Conservation (phyloP, 2,888 invertebrate genomes). For the Lithophane ornitopus region DNA sequence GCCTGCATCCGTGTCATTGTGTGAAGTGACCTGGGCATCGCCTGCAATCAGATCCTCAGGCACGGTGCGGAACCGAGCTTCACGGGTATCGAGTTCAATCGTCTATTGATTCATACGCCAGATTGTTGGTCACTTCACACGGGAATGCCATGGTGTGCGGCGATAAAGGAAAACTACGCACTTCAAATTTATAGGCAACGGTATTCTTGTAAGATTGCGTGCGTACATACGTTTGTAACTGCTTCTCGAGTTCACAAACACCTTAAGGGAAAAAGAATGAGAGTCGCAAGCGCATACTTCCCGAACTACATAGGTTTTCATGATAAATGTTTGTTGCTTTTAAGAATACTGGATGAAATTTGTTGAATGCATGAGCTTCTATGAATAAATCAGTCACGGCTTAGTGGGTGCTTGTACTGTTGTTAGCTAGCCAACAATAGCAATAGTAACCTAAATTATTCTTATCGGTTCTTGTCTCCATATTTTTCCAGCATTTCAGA, state of each 20-base stretch:
- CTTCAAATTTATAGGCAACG: constrained; percentile 58
- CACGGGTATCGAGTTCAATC: constrained; percentile 84
- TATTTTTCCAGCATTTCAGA: constrained; percentile 11
- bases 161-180: constrained; percentile 58
- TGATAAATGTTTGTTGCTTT: constrained; percentile 5
- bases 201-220: constrained; percentile 54
- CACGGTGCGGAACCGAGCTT: constrained; percentile 75
- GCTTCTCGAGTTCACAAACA: constrained; percentile 28
- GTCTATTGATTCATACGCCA: constrained; percentile 56
- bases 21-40: constrained; percentile 74
- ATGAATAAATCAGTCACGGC: constrained; percentile 4
- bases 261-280: constrained; percentile 27
- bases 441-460: constrained; percentile 24
- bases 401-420: constrained; percentile 25
- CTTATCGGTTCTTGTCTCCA: constrained; percentile 9
- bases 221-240: constrained; percentile 42
- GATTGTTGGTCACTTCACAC: constrained; percentile 66
- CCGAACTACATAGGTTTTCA: constrained; percentile 20
- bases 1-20: constrained; percentile 79
- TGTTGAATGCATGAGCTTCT: constrained; percentile 24
- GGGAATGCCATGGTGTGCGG: constrained; percentile 65
- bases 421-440: constrained; percentile 34
- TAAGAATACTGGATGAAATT: constrained; percentile 17
- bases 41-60: constrained; percentile 81
- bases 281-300: not conserved